A percentile compares a stretch with the other conserved stretches of the same genome.
Evolutionary conservation across 2,888 invertebrate species (phyloP).

Genomic region (Caenorhabditis afra): DNA sequence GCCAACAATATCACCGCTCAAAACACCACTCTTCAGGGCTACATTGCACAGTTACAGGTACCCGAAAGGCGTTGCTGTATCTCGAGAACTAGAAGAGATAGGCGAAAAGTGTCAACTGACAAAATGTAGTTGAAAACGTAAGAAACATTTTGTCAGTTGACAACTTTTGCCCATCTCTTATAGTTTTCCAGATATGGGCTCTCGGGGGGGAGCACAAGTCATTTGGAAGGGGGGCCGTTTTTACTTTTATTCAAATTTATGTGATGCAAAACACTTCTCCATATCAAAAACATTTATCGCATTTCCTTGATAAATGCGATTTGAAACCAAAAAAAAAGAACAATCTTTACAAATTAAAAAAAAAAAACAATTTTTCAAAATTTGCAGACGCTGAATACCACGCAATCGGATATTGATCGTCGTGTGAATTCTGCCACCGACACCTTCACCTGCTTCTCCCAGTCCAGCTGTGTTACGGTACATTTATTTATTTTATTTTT

Average conservation of each 20-base stretch:
- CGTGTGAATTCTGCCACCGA: constrained; percentile 12
- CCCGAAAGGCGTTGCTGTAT: not conserved
- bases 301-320: not conserved
- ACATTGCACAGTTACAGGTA: constrained; percentile 34
- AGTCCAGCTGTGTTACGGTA: constrained; percentile 48
- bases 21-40: constrained; percentile 36
- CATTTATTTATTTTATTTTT: not conserved
- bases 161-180: too few species aligned
- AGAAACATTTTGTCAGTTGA: too few species aligned
- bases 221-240: too few species aligned
- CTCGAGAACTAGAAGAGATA: too few species aligned
- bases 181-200: too few species aligned
- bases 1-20: constrained; percentile 19
- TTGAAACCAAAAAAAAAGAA: not conserved
- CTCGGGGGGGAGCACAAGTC: too few species aligned
- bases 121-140: too few species aligned
- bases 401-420: constrained; percentile 12
- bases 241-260: too few species aligned
- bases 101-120: too few species aligned
- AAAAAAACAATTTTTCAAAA: not conserved
- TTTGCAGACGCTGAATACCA: constrained; percentile 14
- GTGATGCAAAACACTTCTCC: too few species aligned
- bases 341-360: not conserved
- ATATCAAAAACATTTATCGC: too few species aligned
- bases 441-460: constrained; percentile 40